Evolutionary conservation across 2,797 vertebrate species (phyloP), one percentile per base, ranked within the genome.

Genomic region (Sebastiscus tertius): DNA sequence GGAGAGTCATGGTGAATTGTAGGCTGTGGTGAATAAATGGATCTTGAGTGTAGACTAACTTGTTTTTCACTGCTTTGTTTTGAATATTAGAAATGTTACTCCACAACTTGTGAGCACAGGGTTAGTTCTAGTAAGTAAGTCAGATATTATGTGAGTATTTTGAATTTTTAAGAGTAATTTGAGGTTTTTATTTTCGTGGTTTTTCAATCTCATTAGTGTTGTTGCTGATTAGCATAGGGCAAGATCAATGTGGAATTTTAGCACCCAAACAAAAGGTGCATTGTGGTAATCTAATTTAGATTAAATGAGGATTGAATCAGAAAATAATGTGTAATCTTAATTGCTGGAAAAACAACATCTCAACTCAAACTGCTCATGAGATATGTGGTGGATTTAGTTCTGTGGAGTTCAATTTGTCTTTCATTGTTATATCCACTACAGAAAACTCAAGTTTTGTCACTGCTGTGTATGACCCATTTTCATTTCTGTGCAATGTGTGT

Each of bases 11-110:
- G 77, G 42, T 76, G 63, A 62, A 80, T 73, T 72, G 49, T 12
- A 70, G 63, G 20, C 84, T 82, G 46, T 55, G 71, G 79, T 76
- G 79, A 82, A 83, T 87, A 91, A 84, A 88, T 75, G 63, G 58
- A 20, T 58, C 59, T 64, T 39, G 60, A 75, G 31, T 83, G 61
- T 75, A 71, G 72, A 75, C 64, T 49, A 75, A 83, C 70, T 65
- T 72, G 67, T 22, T 76, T 76, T 71, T 78, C 73, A 49, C 16
- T 76, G 49, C 70, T 81, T 77, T 77, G 72, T 64, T 89, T 85
- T 80, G 39, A 80, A 79, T 78, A 59, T 55, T 33, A 60, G 33
- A 29, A 77, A 68, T 0, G 5, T 79, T 83, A 65, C 49, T 39
- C 13, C 22, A 26, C 68, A 66, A 62, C 74, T 49, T 78, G 55